Evolutionary conservation across 2,113 vertebrate species (phyloP).

Genomic region (Ameiurus melas): DNA sequence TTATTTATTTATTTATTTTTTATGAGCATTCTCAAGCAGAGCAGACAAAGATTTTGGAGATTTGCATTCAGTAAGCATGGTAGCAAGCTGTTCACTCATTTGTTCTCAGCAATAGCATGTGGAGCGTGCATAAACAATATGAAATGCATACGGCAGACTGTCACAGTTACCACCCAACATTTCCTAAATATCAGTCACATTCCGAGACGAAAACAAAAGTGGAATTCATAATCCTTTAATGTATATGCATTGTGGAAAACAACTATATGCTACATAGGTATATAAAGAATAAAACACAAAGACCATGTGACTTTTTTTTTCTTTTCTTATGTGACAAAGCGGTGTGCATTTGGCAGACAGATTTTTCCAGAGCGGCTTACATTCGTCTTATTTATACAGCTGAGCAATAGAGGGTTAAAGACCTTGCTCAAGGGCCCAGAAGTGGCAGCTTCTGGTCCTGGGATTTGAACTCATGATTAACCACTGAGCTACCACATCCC

Average conservation of each 20-base stretch:
- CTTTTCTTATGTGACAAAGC: not conserved
- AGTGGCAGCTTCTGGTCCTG: too few relatives aligned
- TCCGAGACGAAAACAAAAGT: not conserved
- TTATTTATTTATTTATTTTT: not conserved
- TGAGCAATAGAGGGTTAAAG: too few relatives aligned
- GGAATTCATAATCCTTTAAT: not conserved
- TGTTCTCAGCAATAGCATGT: slow-evolving; percentile 26
- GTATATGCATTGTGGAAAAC: not conserved
- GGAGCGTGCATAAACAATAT: slow-evolving; percentile 38
- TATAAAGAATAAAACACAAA: not conserved
- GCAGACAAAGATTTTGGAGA: slow-evolving; percentile 20
- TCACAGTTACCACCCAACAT: slow-evolving; percentile 20
- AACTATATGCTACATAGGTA: not conserved
- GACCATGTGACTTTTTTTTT: not conserved
- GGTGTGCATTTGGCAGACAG: not conserved
- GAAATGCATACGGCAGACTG: slow-evolving; percentile 34
- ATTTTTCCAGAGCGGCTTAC: too few relatives aligned
- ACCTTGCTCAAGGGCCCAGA: too few relatives aligned
- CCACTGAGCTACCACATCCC: too few relatives aligned
- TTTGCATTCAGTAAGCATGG: slow-evolving; percentile 34
- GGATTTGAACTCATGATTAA: too few relatives aligned
- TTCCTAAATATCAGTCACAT: slow-evolving; percentile 32
- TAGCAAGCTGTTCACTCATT: slow-evolving; percentile 30
- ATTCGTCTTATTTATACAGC: too few relatives aligned
- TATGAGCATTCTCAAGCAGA: slow-evolving; percentile 12